phyloP scores from a whole-genome alignment of 2,797 vertebrate species.

The Zenarchopterus dispar region DNA sequence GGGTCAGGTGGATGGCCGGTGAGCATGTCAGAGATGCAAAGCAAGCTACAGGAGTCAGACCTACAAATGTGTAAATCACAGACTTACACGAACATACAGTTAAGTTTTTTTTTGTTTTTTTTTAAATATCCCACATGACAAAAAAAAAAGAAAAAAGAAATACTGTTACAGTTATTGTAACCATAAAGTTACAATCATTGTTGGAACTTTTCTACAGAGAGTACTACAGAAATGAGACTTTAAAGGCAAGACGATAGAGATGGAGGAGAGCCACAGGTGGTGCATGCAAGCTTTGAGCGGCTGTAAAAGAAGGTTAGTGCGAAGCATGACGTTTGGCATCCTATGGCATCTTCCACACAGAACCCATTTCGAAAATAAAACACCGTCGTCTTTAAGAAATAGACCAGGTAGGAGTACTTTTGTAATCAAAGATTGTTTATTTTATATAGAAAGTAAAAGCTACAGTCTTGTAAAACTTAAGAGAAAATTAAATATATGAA shows the following conservation, averaged over 20 bases:
- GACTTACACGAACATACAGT: slow-evolving; percentile 57
- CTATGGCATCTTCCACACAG: slow-evolving; percentile 22
- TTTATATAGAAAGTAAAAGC: slow-evolving; percentile 85
- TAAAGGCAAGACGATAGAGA: slow-evolving; percentile 36
- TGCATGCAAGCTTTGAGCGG: slow-evolving; percentile 52
- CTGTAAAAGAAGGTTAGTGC: slow-evolving; percentile 65
- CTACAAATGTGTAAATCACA: slow-evolving; percentile 73
- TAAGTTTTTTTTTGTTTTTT: too few relatives aligned
- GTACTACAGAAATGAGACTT: slow-evolving; percentile 44
- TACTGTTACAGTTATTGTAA: slow-evolving; percentile 23
- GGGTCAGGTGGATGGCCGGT: slow-evolving; percentile 97
- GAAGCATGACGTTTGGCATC: slow-evolving; percentile 46
- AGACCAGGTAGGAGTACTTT: slow-evolving; percentile 71
- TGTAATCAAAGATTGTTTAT: slow-evolving; percentile 88
- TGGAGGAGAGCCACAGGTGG: slow-evolving; percentile 24
- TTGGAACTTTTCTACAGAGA: slow-evolving; percentile 13
- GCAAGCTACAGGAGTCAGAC: slow-evolving; percentile 90
- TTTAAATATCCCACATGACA: slow-evolving; percentile 34
- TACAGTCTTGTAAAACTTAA: slow-evolving; percentile 83
- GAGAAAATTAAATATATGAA: slow-evolving; percentile 87
- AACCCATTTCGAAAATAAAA: not conserved
- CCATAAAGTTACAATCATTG: slow-evolving; percentile 39
- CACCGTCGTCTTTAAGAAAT: slow-evolving; percentile 56
- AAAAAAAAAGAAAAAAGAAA: slow-evolving; percentile 23
- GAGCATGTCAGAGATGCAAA: slow-evolving; percentile 95